Percentiles rank a stretch among this genome's conserved stretches.
phyloP scores from a whole-genome alignment of 2,797 vertebrate species.

The Meda fulgida region DNA sequence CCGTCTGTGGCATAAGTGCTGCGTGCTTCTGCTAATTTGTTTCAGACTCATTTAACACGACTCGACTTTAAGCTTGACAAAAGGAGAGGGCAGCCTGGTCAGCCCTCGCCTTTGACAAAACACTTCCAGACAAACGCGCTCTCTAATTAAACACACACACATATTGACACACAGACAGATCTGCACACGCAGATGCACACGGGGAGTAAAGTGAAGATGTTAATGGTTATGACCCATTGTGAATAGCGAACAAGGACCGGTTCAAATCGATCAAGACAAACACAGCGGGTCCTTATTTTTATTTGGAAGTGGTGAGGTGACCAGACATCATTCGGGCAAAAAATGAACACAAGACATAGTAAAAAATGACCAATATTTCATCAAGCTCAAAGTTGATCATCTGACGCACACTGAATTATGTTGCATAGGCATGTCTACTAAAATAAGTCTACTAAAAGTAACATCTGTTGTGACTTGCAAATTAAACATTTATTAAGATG shows the following conservation, averaged over 20 bases:
- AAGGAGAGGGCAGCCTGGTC: slow-evolving; percentile 60
- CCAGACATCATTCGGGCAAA: background rate
- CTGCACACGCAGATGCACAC: slow-evolving; percentile 11
- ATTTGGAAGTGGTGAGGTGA: slow-evolving; percentile 5
- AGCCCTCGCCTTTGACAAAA: slow-evolving; percentile 54
- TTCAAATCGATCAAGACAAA: slow-evolving; percentile 22
- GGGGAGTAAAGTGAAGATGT: slow-evolving; percentile 34
- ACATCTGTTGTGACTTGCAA: no score
- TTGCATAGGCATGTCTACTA: background rate
- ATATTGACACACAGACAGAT: slow-evolving; percentile 43
- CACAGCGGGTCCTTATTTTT: background rate
- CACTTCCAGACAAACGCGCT: slow-evolving; percentile 54
- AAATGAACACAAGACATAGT: background rate
- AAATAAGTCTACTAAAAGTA: no score
- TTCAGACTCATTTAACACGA: slow-evolving; percentile 81
- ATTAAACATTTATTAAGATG: no score
- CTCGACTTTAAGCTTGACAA: slow-evolving; percentile 60
- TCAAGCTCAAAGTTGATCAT: background rate
- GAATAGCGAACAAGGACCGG: slow-evolving; percentile 22
- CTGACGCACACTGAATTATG: background rate
- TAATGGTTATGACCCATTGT: slow-evolving; percentile 34
- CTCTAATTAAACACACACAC: slow-evolving; percentile 53
- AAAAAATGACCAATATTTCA: background rate
- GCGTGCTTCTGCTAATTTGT: slow-evolving; percentile 75
- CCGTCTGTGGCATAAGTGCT: slow-evolving; percentile 80